phyloP scores from a whole-genome alignment of 2,888 invertebrate genomes.

The Dendrolimus houi region DNA sequence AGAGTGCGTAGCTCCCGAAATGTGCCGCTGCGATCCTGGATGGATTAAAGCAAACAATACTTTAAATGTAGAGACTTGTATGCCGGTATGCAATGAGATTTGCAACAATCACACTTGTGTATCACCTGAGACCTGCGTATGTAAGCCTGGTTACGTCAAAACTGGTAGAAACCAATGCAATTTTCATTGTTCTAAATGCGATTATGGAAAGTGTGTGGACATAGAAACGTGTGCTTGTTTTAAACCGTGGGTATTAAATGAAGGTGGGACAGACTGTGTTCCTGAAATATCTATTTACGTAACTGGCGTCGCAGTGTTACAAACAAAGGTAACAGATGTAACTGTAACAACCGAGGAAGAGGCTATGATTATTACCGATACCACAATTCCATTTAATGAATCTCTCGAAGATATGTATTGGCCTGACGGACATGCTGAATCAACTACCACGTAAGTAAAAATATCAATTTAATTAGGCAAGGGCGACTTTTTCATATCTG shows the following conservation, averaged over 20 bases:
- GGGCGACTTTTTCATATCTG: too few species aligned
- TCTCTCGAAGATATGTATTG: too few species aligned
- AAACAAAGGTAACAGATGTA: too few species aligned
- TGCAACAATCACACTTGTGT: neutral
- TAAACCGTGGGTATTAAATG: neutral
- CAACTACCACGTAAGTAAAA: too few species aligned
- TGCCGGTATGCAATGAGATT: neutral
- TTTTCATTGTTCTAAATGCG: neutral
- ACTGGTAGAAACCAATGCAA: neutral
- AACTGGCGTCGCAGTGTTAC: too few species aligned
- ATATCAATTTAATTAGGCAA: too few species aligned
- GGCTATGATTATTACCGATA: too few species aligned
- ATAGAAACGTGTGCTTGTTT: neutral
- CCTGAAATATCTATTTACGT: too few species aligned
- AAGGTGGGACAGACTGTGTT: neutral
- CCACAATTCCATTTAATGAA: too few species aligned
- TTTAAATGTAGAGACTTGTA: neutral
- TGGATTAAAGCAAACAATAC: neutral
- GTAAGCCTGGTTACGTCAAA: neutral
- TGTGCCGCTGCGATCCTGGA: slow-evolving; percentile 19
- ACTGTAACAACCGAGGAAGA: too few species aligned
- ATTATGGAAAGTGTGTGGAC: neutral
- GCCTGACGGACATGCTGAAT: too few species aligned
- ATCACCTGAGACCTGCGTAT: neutral
- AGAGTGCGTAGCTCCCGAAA: slow-evolving; percentile 21